phyloP scores from a whole-genome alignment of 2,113 vertebrate genomes.

The Festucalex cinctus region DNA sequence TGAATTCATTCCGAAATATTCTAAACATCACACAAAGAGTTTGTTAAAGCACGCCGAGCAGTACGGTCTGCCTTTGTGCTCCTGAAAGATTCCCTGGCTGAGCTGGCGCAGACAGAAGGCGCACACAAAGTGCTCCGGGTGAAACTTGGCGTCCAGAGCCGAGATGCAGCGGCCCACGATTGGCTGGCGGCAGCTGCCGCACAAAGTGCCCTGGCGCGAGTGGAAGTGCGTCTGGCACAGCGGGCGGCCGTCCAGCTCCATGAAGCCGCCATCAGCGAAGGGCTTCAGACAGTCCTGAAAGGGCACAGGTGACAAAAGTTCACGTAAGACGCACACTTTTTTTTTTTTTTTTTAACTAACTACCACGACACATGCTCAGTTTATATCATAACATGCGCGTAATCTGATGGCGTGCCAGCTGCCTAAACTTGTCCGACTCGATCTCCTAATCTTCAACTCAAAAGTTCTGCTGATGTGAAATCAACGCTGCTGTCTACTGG shows the following conservation, averaged over 20 bases:
- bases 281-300: conserved; percentile 80
- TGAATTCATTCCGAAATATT: no score
- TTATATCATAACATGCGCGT: no score
- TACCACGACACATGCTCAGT: no score
- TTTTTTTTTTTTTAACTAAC: no score
- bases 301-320: background rate
- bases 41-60: conserved; percentile 78
- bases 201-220: conserved; percentile 79
- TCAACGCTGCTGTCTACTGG: no score
- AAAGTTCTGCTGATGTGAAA: no score
- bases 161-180: conserved; percentile 81
- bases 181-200: conserved; percentile 72
- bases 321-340: no score
- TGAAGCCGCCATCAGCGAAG: conserved; percentile 77
- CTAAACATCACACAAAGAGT: conserved; percentile 72
- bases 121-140: conserved; percentile 90
- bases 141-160: conserved; percentile 79
- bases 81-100: conserved; percentile 81
- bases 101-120: conserved; percentile 83
- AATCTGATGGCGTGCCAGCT: no score
- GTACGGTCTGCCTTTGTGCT: conserved; percentile 78
- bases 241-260: conserved; percentile 80
- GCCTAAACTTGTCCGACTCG: no score
- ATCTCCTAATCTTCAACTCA: no score
- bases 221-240: conserved; percentile 87